Evolutionary conservation across 2,113 vertebrate species (phyloP).

Genomic region (Dipodomys ordii): DNA sequence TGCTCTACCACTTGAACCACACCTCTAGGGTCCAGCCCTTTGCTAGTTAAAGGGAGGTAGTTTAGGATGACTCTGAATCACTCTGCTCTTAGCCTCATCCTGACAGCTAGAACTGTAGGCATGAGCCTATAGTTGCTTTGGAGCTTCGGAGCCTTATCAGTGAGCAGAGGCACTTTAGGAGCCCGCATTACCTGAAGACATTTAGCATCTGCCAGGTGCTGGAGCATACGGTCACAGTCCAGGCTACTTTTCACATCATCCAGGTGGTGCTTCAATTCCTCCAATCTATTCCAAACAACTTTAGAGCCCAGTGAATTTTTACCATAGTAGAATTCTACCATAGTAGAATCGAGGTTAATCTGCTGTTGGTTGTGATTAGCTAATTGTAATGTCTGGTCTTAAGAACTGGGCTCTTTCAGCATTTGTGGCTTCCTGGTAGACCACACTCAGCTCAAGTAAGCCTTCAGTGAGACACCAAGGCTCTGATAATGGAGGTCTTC

Average conservation of each 20-base stretch:
- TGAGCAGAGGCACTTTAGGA: not conserved
- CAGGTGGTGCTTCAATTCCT: not conserved
- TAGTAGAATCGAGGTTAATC: not conserved
- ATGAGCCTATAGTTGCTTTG: too few relatives aligned
- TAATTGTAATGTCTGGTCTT: not conserved
- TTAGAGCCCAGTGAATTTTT: not conserved
- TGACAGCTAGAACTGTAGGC: too few relatives aligned
- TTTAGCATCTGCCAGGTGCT: not conserved
- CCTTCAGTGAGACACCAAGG: not conserved
- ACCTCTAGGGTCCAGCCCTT: too few relatives aligned
- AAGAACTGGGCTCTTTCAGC: not conserved
- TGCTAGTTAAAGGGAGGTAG: too few relatives aligned
- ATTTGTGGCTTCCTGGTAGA: constrained; percentile 30
- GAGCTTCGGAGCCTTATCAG: not conserved
- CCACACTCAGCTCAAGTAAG: constrained; percentile 33
- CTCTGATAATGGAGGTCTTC: constrained; percentile 34
- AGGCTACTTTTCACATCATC: not conserved
- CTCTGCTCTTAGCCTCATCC: too few relatives aligned
- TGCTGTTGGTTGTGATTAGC: not conserved
- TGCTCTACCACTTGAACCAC: too few relatives aligned
- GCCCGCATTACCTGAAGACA: not conserved
- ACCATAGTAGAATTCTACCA: not conserved
- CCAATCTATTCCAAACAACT: not conserved
- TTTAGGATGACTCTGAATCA: too few relatives aligned
- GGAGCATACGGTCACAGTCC: not conserved